Conservation (phyloP, 1,140 invertebrate species). For the Heliconius eleuchia region DNA sequence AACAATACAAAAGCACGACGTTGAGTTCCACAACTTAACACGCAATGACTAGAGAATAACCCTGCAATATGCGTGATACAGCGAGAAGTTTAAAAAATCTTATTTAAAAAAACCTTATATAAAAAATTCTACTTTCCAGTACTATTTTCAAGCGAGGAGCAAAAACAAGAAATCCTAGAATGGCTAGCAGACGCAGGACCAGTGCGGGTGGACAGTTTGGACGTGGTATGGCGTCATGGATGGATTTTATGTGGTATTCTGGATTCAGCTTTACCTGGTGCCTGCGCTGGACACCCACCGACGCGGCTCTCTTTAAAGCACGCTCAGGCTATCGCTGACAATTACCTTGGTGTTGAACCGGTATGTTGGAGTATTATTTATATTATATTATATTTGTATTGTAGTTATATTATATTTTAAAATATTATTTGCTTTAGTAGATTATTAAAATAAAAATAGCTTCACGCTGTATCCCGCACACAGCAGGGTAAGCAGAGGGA, state of each 20-base stretch:
- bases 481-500: no score
- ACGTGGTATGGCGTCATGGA: slow-evolving; percentile 82
- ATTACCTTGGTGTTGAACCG: slow-evolving; percentile 82
- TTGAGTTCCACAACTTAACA: no score
- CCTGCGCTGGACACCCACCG: slow-evolving; percentile 81
- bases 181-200: slow-evolving; percentile 73
- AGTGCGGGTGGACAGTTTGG: slow-evolving; percentile 63
- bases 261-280: slow-evolving; percentile 81
- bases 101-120: no score
- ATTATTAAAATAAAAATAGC: no score
- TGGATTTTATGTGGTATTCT: slow-evolving; percentile 82
- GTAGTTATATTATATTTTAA: neutral
- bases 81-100: no score
- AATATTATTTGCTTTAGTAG: neutral
- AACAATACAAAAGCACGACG: no score
- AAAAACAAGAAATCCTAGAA: slow-evolving; percentile 68
- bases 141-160: slow-evolving; percentile 72
- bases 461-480: no score
- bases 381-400: neutral
- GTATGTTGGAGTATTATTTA: slow-evolving; percentile 47
- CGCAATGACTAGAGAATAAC: no score
- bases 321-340: slow-evolving; percentile 81
- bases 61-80: no score
- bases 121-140: slow-evolving; percentile 55
- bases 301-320: slow-evolving; percentile 78